These are phyloP conservation scores for Haliclystus octoradiatus DNA, from an alignment of 30 jellyfish, hydroid and myxozoan genomes.

Conservation along the genomic window DNA sequence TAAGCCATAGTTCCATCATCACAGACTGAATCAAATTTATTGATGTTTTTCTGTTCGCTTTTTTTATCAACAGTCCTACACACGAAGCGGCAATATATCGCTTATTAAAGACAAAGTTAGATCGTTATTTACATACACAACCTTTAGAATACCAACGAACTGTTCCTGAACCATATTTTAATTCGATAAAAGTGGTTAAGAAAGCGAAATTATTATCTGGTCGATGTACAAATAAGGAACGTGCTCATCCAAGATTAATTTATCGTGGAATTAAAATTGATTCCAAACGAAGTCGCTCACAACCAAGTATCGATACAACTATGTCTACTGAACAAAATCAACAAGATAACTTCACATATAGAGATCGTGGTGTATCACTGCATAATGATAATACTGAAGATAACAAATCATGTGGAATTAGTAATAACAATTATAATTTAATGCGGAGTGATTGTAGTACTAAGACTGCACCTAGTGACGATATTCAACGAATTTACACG, in stretches of 20 bases:
- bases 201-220: background rate
- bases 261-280: background rate
- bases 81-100: background rate
- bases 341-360: background rate
- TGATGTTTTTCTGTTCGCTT: too few relatives aligned
- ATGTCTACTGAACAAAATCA: background rate
- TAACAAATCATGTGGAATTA: background rate
- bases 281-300: background rate
- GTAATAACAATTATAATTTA: too few relatives aligned
- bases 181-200: background rate
- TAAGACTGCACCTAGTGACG: too few relatives aligned
- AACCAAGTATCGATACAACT: background rate
- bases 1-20: too few relatives aligned
- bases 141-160: too few relatives aligned
- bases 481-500: too few relatives aligned
- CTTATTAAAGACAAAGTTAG: background rate
- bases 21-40: too few relatives aligned
- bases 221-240: background rate
- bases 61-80: background rate
- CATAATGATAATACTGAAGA: background rate
- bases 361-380: background rate
- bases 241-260: background rate
- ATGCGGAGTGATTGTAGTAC: too few relatives aligned
- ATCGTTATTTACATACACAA: background rate
- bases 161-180: background rate